phyloP scores from a whole-genome alignment of 2,888 invertebrate genomes.

The Apamea crenata region DNA sequence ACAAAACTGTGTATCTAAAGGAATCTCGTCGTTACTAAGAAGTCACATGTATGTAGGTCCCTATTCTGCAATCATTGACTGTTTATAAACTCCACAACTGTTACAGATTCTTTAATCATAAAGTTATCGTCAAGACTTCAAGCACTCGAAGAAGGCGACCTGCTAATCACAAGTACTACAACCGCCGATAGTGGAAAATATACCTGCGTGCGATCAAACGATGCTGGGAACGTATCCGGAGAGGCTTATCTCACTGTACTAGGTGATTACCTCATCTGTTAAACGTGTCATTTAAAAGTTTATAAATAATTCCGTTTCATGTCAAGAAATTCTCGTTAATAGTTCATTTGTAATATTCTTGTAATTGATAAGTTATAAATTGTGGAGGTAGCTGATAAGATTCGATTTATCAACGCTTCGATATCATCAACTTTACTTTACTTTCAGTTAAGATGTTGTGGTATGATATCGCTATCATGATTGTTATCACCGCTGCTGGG shows the following conservation, averaged over 20 bases:
- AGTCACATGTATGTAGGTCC: neutral
- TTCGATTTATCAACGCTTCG: slow-evolving; percentile 38
- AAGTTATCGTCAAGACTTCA: slow-evolving; percentile 94
- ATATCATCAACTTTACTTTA: slow-evolving; percentile 35
- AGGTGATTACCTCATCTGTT: slow-evolving; percentile 87
- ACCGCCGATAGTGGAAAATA: slow-evolving; percentile 96
- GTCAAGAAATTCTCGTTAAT: slow-evolving; percentile 30
- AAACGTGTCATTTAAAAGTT: slow-evolving; percentile 21
- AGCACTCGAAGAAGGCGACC: slow-evolving; percentile 95
- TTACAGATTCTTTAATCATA: slow-evolving; percentile 86
- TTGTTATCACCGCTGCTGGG: slow-evolving; percentile 21
- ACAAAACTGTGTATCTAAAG: neutral
- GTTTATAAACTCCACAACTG: slow-evolving; percentile 13
- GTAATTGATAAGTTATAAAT: slow-evolving; percentile 42
- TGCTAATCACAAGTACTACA: slow-evolving; percentile 96
- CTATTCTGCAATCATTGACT: neutral
- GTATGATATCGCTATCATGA: slow-evolving; percentile 24
- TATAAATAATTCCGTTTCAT: slow-evolving; percentile 13
- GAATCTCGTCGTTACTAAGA: neutral
- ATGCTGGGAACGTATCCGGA: slow-evolving; percentile 96
- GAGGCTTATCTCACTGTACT: slow-evolving; percentile 95
- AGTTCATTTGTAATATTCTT: slow-evolving; percentile 31
- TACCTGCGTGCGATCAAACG: slow-evolving; percentile 96
- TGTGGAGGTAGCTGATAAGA: slow-evolving; percentile 45
- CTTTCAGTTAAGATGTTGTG: slow-evolving; percentile 20